Evolutionary conservation across 1,140 invertebrate species (phyloP).

Genomic region (Bombyx mandarina): DNA sequence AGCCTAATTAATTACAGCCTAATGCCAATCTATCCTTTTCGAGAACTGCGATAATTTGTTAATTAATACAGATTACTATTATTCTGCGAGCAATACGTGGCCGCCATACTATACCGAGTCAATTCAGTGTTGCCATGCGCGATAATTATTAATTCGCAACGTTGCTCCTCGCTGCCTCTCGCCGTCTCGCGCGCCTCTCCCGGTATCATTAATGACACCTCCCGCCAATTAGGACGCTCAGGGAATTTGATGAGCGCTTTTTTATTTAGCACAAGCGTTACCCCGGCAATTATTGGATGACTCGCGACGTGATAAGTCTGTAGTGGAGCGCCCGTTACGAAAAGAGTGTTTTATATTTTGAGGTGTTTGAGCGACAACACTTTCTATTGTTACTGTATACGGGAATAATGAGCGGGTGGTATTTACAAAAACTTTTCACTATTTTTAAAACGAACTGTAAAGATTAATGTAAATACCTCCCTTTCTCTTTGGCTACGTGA

Average conservation of each 20-base stretch:
- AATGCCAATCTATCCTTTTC: conserved; percentile 15
- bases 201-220: conserved; percentile 65
- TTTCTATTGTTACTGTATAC: conserved; percentile 7
- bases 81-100: conserved; percentile 41
- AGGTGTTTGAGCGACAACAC: conserved; percentile 20
- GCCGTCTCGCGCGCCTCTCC: conserved; percentile 42
- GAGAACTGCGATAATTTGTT: conserved; percentile 40
- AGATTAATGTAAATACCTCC: no score
- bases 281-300: conserved; percentile 45
- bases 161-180: conserved; percentile 12
- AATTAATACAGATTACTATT: not conserved
- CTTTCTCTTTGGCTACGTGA: no score
- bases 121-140: conserved; percentile 59
- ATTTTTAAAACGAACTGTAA: no score
- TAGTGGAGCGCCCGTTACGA: conserved; percentile 13
- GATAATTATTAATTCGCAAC: conserved; percentile 68
- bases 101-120: conserved; percentile 53
- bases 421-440: no score
- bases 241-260: conserved; percentile 47
- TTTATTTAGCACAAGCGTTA: conserved; percentile 49
- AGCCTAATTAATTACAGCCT: not conserved
- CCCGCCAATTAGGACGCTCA: conserved; percentile 62
- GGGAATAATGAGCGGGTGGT: no score
- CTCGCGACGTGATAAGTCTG: conserved; percentile 29
- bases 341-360: conserved; percentile 1